Evolutionary conservation across 2,888 invertebrate genomes (phyloP), one percentile per base, ranked within the genome.

Genomic region (Morinoia aosen): DNA sequence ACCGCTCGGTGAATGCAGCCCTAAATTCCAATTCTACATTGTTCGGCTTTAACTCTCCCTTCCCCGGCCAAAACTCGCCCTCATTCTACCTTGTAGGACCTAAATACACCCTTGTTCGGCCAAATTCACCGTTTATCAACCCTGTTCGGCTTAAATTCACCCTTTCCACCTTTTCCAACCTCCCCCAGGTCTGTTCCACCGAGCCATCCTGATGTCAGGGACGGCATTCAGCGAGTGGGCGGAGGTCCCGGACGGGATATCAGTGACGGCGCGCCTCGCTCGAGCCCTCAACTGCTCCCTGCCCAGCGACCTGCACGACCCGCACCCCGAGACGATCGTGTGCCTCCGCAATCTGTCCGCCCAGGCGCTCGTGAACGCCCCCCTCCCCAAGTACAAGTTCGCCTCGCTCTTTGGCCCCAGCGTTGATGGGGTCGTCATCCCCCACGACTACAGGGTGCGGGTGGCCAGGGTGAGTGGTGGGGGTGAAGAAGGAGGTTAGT

Each of bases 341-440:
- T 96, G 96, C 91, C 95, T 96, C 93, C 76, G 96, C 33, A 96
- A 96, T 61, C 95, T 96, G 48, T 95, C 96, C 10, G 96, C 96
- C 40, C 94, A 96, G 64, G 58, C 95, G 58, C 95, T 96, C 64
- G 96, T 96, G 40, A 91, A 94, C 39, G 95, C 95, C 16, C 48
- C 91, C 25, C 88, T 96, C 88, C 96, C 96, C 0, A 58, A 96
- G 90, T 96, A 96, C 95, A 96, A 96, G 95, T 96, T 97, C 88
- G 96, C 96, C 25, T 96, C 96, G 1, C 33, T 98, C 56, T 99
- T 99, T 97, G 99, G 99, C n/a, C 99, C 99, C 5, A 99, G 99
- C 97, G 98, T 99, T 97, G 99, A 99, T 97, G 99, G 99, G 97
- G 98, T 98, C 97, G 97, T 97, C 56, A 97, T 97, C 25, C 97